Percentiles rank a stretch among this genome's conserved stretches.
Conservation (phyloP, 1,140 invertebrate genomes). For the Temnothorax longispinosus region DNA sequence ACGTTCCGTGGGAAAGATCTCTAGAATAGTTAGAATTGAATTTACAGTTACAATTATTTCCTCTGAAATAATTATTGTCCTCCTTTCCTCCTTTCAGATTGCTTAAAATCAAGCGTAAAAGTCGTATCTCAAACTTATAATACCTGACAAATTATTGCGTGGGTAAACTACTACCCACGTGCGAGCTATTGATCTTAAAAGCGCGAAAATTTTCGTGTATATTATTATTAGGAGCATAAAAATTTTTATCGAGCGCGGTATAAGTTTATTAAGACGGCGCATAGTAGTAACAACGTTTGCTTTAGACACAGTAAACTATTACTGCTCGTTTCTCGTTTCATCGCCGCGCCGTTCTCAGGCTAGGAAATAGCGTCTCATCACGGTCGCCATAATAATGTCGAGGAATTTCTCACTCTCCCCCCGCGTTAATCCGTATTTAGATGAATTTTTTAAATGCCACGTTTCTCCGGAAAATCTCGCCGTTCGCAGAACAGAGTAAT, state of each 20-base stretch:
- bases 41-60: background rate
- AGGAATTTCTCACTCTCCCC: constrained; percentile 10
- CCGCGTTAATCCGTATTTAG: constrained; percentile 35
- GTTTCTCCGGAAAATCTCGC: constrained; percentile 27
- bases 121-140: background rate
- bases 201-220: constrained; percentile 6
- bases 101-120: background rate
- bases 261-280: constrained; percentile 33
- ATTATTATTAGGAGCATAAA: constrained; percentile 16
- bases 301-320: constrained; percentile 45
- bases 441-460: constrained; percentile 26
- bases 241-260: constrained; percentile 45
- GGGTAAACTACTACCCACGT: background rate
- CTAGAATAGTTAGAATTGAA: background rate
- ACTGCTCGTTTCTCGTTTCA: constrained; percentile 37
- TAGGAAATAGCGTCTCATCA: constrained; percentile 45
- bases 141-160: background rate
- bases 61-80: background rate
- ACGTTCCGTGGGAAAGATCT: constrained; percentile 56
- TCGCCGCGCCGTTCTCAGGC: background rate
- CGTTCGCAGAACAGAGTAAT: constrained; percentile 11
- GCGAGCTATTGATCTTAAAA: constrained; percentile 10
- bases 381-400: constrained; percentile 44
- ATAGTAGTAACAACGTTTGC: constrained; percentile 24
- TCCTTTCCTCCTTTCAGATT: background rate